Percentiles rank a stretch among this genome's conserved stretches.
These are phyloP conservation scores for Apogon hyalosoma DNA, from an alignment of 2,797 vertebrate genomes.

Conservation along the genomic window DNA sequence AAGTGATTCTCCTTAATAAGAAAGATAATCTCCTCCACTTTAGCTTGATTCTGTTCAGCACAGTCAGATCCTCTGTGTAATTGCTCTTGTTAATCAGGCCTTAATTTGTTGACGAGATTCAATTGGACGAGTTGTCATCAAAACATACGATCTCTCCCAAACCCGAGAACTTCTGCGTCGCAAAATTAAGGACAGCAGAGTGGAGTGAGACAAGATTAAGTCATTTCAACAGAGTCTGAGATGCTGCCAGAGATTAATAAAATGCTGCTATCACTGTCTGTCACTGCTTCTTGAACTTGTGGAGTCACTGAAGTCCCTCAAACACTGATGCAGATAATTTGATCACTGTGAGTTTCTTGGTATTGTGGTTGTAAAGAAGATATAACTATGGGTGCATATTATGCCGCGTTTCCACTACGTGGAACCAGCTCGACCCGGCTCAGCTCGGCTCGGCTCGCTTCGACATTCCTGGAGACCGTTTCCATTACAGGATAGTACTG, in stretches of 20 bases:
- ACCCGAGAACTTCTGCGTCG: constrained; percentile 58
- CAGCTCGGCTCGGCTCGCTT: too few relatives aligned
- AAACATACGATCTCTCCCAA: constrained; percentile 65
- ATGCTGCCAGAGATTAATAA: constrained; percentile 36
- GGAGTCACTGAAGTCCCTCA: not conserved
- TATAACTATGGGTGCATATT: too few relatives aligned
- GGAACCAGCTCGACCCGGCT: too few relatives aligned
- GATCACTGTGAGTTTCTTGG: not conserved
- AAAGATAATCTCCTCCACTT: constrained; percentile 79
- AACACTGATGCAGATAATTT: not conserved
- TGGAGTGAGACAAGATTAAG: constrained; percentile 66
- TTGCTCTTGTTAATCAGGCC: constrained; percentile 82
- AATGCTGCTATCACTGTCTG: constrained; percentile 30
- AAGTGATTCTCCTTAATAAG: constrained; percentile 80
- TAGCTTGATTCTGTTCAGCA: constrained; percentile 69
- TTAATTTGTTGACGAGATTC: constrained; percentile 82
- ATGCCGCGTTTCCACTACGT: too few relatives aligned
- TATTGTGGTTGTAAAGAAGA: not conserved
- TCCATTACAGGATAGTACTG: too few relatives aligned
- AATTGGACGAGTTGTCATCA: constrained; percentile 68
- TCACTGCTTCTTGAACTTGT: constrained; percentile 30
- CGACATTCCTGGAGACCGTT: too few relatives aligned
- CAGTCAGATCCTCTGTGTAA: constrained; percentile 67
- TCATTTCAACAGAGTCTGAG: constrained; percentile 52
- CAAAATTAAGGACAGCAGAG: constrained; percentile 63